Evolutionary conservation across 1,140 invertebrate genomes (phyloP), one percentile per base, ranked within the genome.

Genomic region (Ephestia elutella): DNA sequence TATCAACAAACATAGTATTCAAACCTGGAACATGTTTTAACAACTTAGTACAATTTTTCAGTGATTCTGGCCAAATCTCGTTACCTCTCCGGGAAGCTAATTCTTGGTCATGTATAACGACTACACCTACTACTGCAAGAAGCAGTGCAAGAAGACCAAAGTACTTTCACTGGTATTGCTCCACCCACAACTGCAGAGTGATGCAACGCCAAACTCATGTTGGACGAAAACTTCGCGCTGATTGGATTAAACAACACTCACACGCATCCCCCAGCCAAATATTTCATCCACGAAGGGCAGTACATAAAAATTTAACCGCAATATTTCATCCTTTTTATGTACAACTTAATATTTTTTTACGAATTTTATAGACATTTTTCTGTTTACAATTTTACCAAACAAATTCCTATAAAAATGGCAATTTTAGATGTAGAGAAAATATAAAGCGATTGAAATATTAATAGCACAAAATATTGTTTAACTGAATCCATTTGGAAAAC

Each of bases 71-170:
- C 70, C 7, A 78, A 80, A 28, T 82, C 79, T 2, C 68, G 79
- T 0, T 80, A 79, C 53, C n/a, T n/a, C n/a, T 71, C 70, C 3
- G 81, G 81, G 18, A 80, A 73, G 50, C 67, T n/a, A n/a, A n/a
- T n/a, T 70, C 19, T 57, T 82, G 10, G 72, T 81, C 0, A 73
- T 82, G 61, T 72, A 69, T 57, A 71, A 75, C n/a, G 71, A 82
- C 55, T 85, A 81, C 59, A 80, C 82, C 7, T 85, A 82, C 51
- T 83, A 83, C 59, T 82, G 75, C 60, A 83, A 83, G 67, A 73
- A 70, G 49, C 67, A 71, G 49, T 75, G 66, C 58, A 75, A 74
- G 58, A 74, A 64, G 15, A 78, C 68, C 2, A 79, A 75, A 11
- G n/a, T 61, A 62, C 25, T 78, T 68, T 15, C 62, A 71, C 8